Conservation (phyloP, 1,140 invertebrate species). For the Ptiloglossa arizonensis region DNA sequence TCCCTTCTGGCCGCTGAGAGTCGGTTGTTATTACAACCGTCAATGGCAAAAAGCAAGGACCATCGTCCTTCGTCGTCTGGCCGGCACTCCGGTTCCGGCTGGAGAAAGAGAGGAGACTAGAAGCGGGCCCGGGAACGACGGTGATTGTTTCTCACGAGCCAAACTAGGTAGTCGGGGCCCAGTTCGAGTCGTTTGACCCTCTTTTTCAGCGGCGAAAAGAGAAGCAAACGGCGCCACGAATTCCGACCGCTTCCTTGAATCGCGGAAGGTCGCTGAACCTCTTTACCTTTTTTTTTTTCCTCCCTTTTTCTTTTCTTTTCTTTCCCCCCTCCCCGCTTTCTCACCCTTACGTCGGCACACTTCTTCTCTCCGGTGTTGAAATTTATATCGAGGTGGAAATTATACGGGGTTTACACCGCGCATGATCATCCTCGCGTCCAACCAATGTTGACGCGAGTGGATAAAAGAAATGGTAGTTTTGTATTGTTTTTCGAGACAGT, state of each 20-base stretch:
- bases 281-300: neutral
- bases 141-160: slow-evolving; percentile 70
- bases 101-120: slow-evolving; percentile 14
- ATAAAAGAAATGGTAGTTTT: no score
- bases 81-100: slow-evolving; percentile 32
- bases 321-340: neutral
- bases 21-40: slow-evolving; percentile 68
- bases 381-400: no score
- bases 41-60: slow-evolving; percentile 64
- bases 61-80: slow-evolving; percentile 60
- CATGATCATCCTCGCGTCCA: no score
- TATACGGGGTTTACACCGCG: no score
- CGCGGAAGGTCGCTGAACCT: slow-evolving; percentile 39
- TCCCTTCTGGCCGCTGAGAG: slow-evolving; percentile 36
- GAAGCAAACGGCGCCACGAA: slow-evolving; percentile 43
- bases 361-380: no score
- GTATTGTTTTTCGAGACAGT: no score
- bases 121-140: slow-evolving; percentile 21
- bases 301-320: neutral
- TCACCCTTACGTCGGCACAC: neutral
- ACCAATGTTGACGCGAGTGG: no score
- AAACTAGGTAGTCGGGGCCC: slow-evolving; percentile 63
- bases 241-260: slow-evolving; percentile 56
- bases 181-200: slow-evolving; percentile 43
- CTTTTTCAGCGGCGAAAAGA: slow-evolving; percentile 49